Evolutionary conservation across 2,797 vertebrate genomes (phyloP).

Genomic region (Craterocephalus amniculus): DNA sequence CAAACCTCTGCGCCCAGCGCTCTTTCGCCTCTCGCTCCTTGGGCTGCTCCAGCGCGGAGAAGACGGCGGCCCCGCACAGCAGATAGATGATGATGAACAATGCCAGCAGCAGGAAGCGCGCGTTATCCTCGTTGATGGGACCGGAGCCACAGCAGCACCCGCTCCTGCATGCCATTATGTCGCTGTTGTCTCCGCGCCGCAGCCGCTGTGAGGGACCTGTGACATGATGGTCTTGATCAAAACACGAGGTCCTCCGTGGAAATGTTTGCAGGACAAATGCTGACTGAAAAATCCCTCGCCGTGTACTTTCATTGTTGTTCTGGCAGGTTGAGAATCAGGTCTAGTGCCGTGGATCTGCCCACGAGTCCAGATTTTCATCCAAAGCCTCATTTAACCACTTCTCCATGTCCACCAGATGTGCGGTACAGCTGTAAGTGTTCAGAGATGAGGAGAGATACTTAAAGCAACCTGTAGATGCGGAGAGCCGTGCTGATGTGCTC

Average conservation of each 20-base stretch:
- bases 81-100: slow-evolving; percentile 89
- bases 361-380: background rate
- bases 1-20: slow-evolving; percentile 88
- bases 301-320: background rate
- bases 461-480: slow-evolving; percentile 65
- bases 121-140: slow-evolving; percentile 91
- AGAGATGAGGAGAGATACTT: background rate
- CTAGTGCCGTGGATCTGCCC: background rate
- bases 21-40: slow-evolving; percentile 89
- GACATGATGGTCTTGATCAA: slow-evolving; percentile 54
- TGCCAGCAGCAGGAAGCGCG: slow-evolving; percentile 90
- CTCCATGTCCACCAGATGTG: background rate
- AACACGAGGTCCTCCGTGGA: slow-evolving; percentile 27
- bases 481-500: slow-evolving; percentile 37
- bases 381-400: background rate
- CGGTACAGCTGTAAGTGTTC: slow-evolving; percentile 4
- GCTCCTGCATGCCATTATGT: slow-evolving; percentile 87
- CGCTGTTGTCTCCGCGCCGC: slow-evolving; percentile 49
- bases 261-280: background rate
- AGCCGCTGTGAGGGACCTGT: slow-evolving; percentile 43
- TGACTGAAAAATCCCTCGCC: slow-evolving; percentile 26
- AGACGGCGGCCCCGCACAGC: slow-evolving; percentile 92
- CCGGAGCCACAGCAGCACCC: slow-evolving; percentile 84
- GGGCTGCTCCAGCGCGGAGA: slow-evolving; percentile 92
- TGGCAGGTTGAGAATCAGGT: background rate